Base-by-base conservation (phyloP, 2,113 vertebrate genomes). In the Mobula hypostoma region DNA sequence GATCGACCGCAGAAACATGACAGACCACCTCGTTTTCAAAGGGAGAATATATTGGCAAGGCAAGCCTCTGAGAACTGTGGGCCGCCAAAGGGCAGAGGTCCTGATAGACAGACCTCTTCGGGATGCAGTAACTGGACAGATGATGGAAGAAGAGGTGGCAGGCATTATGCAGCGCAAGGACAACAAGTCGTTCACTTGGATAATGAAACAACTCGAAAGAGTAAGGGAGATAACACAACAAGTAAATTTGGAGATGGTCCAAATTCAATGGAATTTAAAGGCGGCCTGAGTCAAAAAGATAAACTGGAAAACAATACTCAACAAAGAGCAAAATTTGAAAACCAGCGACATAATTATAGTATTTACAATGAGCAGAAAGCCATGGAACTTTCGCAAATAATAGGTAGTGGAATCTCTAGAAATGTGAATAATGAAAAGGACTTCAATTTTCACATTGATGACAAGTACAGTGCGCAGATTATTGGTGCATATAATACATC, bases 1-100 rank as follows among this genome's bases (percentile, higher is more conserved):
- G 96, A 96, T 93, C 97, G 98, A 76, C 96, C 96, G 74, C 98
- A 97, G 94, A 97, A 98, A 95, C 98, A 98, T 80, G 98, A 99
- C 95, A 97, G 98, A 94, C 98, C 98, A 0, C 98, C 98, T 95
- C 98, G 98, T 94, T 99, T 99, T 95, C 97, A 98, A 96, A 97
- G 96, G 95, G 99, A 99, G 94, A 95, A 95, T 63, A 98, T 98
- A 83, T 97, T 97, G 95, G 97, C 97, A 66, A 98, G 97, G 94
- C 97, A 98, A 68, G 94, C 95, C 95, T 96, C 97, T 94, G 98
- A 99, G 94, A 94, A 96, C 32, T 94, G 95, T 48, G 96, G 96
- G 21, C 96, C 97, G 80, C 94, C 95, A 94, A 97, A 97, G 95
- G 97, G 96, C 96, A 98, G 96, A 96, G 96, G 96, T 94, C 95